Evolutionary conservation across 2,888 invertebrate species (phyloP).

Genomic region (Petrolisthes cinctipes): DNA sequence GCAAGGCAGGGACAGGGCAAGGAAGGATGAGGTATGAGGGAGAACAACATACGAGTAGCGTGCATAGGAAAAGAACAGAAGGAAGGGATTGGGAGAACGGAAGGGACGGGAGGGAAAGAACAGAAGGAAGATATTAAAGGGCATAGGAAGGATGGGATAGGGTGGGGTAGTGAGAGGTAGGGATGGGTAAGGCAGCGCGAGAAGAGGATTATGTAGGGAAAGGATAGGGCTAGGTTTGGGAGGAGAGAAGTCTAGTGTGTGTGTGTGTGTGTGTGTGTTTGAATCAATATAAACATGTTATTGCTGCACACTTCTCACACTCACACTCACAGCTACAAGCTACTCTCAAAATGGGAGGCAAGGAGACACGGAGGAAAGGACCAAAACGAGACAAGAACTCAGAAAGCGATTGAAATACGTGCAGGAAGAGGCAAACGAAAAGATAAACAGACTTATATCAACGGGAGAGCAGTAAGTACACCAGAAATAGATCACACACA

Average conservation of each 20-base stretch:
- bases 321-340: no score
- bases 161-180: background rate
- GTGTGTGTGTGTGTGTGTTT: background rate
- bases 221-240: background rate
- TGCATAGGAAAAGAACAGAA: background rate
- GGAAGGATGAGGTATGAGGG: background rate
- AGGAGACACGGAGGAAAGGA: no score
- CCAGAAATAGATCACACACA: no score
- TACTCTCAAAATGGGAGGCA: no score
- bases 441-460: no score
- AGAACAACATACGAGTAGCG: background rate
- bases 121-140: background rate
- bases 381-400: no score
- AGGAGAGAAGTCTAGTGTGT: background rate
- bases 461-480: no score
- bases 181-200: background rate
- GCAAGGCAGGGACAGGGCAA: background rate
- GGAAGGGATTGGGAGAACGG: conserved; percentile 1
- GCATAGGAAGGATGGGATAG: background rate
- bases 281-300: no score
- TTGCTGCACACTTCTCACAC: no score
- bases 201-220: background rate
- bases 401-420: no score
- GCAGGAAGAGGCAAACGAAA: no score
- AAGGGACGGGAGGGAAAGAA: background rate